Base-by-base conservation (phyloP, 2,888 invertebrate species). In the Lepidocyrtinus sp. region DNA sequence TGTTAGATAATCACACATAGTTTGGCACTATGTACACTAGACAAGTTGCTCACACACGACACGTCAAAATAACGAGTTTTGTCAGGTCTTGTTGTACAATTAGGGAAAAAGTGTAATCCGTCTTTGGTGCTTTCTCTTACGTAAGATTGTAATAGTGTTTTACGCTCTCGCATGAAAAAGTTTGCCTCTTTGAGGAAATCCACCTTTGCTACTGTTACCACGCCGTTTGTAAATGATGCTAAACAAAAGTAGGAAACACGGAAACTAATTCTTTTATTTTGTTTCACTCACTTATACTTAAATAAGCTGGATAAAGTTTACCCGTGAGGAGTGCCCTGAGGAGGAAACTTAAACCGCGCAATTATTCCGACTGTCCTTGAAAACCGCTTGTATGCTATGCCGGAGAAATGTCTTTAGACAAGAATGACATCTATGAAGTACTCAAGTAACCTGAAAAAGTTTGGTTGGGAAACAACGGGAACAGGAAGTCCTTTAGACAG, bases 41-140 rank as follows among this genome's bases (percentile, higher is more conserved):
- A n/a, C n/a, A n/a, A n/a, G n/a, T n/a, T n/a, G 3, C 36, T 2
- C 19, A 21, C 26, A 45, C 72, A 80, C 75, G 55, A 75, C 75
- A 80, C 71, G 75, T 80, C 75, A 75, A 75, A 80, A 75, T 67
- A 80, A 80, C 80, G 75, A 75, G 75, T 80, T 80, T 75, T 80
- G 75, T 75, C 80, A 80, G 75, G 72, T 80, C 75, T 69, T 72
- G 67, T 67, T 75, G 75, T 72, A 75, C 75, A 80, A 80, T 80
- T 80, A 80, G 75, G 79, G 71, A n/a, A 36, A 55, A 55, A 71
- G 59, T 64, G 75, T 80, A 75, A 80, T 80, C 80, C 75, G 80
- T 80, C 75, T 80, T 68, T 75, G 67, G 45, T 75, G 25, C 25
- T 71, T 59, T 69, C 26, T 24, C 27, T 79, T 79, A 74, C 74